phyloP scores from a whole-genome alignment of 1,140 invertebrate genomes.

The Zaprionus kolodkinae region DNA sequence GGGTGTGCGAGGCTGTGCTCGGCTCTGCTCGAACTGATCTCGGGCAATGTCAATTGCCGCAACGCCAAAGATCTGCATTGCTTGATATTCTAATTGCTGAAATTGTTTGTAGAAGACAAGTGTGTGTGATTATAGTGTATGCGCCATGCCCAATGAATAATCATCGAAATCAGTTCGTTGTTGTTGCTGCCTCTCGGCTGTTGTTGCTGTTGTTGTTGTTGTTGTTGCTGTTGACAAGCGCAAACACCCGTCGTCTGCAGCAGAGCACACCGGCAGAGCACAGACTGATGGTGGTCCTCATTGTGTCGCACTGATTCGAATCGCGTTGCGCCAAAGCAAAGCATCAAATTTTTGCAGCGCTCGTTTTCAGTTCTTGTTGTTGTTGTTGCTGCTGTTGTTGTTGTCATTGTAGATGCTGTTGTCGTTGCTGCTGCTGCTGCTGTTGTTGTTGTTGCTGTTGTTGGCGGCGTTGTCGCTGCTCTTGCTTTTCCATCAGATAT shows the following conservation, averaged over 20 bases:
- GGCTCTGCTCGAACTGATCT: conserved; percentile 55
- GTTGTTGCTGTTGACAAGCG: conserved; percentile 56
- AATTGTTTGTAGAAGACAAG: conserved; percentile 77
- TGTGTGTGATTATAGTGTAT: conserved; percentile 59
- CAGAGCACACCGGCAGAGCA: conserved; percentile 29
- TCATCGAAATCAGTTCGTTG: conserved; percentile 70
- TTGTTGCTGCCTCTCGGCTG: conserved; percentile 13
- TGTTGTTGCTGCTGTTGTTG: conserved; percentile 11
- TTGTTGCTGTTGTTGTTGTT: background rate
- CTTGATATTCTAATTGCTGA: conserved; percentile 83
- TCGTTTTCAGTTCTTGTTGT: conserved; percentile 61
- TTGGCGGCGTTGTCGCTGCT: conserved; percentile 56
- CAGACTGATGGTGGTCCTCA: conserved; percentile 73
- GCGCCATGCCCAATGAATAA: conserved; percentile 80
- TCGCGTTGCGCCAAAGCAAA: conserved; percentile 52
- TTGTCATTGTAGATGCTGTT: too few relatives aligned
- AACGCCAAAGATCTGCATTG: conserved; percentile 73
- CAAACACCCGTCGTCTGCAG: conserved; percentile 53
- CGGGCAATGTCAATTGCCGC: conserved; percentile 72
- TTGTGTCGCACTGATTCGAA: conserved; percentile 78
- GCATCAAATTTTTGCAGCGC: conserved; percentile 73
- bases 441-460: conserved; percentile 32
- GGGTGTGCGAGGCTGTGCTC: conserved; percentile 62
- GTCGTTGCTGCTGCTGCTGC: conserved; percentile 27
- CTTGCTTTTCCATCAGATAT: conserved; percentile 78